Base-by-base conservation (phyloP, 2,113 vertebrate genomes). In the Bos indicus region DNA sequence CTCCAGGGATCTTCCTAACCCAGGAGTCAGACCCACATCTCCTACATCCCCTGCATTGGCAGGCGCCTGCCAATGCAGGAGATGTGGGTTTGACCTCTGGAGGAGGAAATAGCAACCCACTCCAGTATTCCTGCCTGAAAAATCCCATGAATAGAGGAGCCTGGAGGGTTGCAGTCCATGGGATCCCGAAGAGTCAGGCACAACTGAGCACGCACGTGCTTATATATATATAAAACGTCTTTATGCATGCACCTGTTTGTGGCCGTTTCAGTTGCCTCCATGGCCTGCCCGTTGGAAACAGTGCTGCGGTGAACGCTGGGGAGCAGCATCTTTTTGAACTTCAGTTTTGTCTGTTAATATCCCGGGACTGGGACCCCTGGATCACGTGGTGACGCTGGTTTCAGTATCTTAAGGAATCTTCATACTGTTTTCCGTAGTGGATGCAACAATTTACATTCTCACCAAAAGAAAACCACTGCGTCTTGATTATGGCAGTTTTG, bases 221-320 rank as follows among this genome's bases (percentile, higher is more conserved):
- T 33, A 17, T 30, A 17, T 0, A 1, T 3, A 2, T 1, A 4
- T 3, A 33, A 36, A 23, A 1, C 19, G 9, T 11, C 64, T 36
- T 10, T 11, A 36, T 21, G 33, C 33, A 1, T 3, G 40, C 67
- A 40, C 23, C 19, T 40, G 9, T 0, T 11, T 6, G 10, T 13
- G n/a, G 19, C 12, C n/a, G 2, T 12, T 23, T 12, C 2, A 40
- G 19, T 2, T 12, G 17, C 67, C 23, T 23, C n/a, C 36, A 1
- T 23, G 67, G 40, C 67, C 40, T 12, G 67, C 67, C 67, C 23
- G 1, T 0, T 71, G n/a, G 4, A 12, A 3, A 6, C 67, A 6
- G 9, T 12, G n/a, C n/a, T 40, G 19, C 19, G 0, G n/a, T 23
- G 67, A 13, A 13, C n/a, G 3, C 19, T 6, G 19, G 33, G 64